Base-by-base conservation (phyloP, 2,113 vertebrate genomes). In the Hippocampus zosterae region DNA sequence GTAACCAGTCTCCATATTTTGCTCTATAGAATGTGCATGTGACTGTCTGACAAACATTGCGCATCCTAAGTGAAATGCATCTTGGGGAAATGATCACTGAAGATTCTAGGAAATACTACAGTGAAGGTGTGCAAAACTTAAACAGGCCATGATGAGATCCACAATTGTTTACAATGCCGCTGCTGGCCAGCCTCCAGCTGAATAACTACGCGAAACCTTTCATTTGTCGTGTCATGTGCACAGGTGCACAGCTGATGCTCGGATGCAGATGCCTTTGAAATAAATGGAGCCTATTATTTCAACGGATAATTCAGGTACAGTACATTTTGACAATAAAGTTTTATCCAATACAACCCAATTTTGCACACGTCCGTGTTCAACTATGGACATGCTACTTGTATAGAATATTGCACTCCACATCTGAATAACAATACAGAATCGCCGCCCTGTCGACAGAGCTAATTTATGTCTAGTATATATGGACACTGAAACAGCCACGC, bases 1-100 rank as follows among this genome's bases (percentile, higher is more conserved):
- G 90, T 90, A 91, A 91, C 90, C 86, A 68, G 81, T 74, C 80
- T 87, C 80, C 75, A 84, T 83, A 60, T 83, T 87, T 74, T 74
- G 80, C 67, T 81, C 63, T n/a, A 3, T 42, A 1, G 59, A 81
- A 80, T 74, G 40, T 44, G 70, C 65, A 71, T 79, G 72, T 2
- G 70, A 64, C 75, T 74, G 80, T 84, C 85, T 80, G 84, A 81
- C 82, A 79, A 84, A 82, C 76, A 86, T 82, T 76, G 84, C 78
- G 27, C 76, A 72, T 82, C 59, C 78, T 71, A 85, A 86, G 81
- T 79, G 78, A 72, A 75, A 76, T 81, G 85, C 84, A 73, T 67
- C 70, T 65, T 61, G 8, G 18, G 59, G 8, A 61, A 61, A 61
- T 37, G 16, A 61, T 33, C 18, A 19, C 59, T 33, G 1, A 60